phyloP scores from a whole-genome alignment of 2,888 invertebrate species.

The Blomia tropicalis region DNA sequence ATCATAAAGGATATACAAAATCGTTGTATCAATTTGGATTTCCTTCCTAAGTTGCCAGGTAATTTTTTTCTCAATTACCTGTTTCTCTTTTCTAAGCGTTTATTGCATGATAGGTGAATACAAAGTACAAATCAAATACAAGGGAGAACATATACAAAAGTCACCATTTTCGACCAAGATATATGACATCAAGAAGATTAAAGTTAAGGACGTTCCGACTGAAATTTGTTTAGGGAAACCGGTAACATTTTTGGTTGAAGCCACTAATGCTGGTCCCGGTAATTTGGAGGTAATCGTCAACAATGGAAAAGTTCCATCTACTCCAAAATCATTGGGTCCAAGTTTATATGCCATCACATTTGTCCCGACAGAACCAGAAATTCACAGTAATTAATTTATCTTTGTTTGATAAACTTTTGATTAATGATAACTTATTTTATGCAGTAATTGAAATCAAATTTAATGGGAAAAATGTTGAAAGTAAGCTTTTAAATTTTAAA shows the following conservation, averaged over 20 bases:
- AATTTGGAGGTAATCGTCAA: conserved; percentile 97
- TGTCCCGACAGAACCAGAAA: conserved; percentile 73
- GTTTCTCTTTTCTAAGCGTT: too few relatives aligned
- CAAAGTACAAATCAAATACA: conserved; percentile 67
- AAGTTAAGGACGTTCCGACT: conserved; percentile 73
- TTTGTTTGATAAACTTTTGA: neutral
- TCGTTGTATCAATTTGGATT: conserved; percentile 17
- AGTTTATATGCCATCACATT: conserved; percentile 93
- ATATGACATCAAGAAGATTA: conserved; percentile 80
- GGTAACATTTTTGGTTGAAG: conserved; percentile 86
- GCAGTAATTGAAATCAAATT: conserved; percentile 67
- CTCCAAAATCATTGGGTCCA: conserved; percentile 87
- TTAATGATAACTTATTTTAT: neutral
- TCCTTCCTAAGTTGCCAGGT: conserved; percentile 19
- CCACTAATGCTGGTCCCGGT: conserved; percentile 92
- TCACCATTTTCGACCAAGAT: conserved; percentile 89
- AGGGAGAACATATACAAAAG: conserved; percentile 56
- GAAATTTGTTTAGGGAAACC: conserved; percentile 68
- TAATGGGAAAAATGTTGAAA: conserved; percentile 87
- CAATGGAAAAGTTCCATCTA: conserved; percentile 87
- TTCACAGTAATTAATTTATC: conserved; percentile 47
- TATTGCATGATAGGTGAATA: conserved; percentile 52
- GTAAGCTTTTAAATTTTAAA: conserved; percentile 36
- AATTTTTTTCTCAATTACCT: too few relatives aligned
- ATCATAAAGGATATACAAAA: conserved; percentile 12